Base-by-base conservation (phyloP, 2,888 invertebrate species). In the Phrixothrix hirtus region DNA sequence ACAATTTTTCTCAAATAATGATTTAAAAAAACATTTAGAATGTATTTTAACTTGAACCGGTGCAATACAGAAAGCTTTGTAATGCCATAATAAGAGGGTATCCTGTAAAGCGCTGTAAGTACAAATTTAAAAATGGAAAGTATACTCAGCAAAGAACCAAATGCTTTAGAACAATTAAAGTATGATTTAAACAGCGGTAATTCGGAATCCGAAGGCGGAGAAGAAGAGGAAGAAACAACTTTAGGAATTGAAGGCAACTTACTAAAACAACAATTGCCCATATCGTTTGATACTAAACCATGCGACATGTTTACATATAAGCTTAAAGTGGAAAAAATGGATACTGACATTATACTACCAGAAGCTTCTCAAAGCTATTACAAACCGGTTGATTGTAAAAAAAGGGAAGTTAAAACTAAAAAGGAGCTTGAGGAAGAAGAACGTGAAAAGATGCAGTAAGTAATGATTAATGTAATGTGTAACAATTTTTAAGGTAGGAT, bases 381-480 rank as follows among this genome's bases (percentile, higher is more conserved):
- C 34, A 44, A 17, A n/a, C 46, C 30, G 11, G 26, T n/a, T 2
- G 41, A 48, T 15, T 79, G 81, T 50, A 81, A 81, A 52, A 84
- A 84, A 67, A 85, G 85, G 66, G 89, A 87, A 67, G 82, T 81
- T 42, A 87, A 85, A 75, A 86, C 84, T 65, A 89, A 88, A 76
- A 88, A 85, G 55, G 93, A 94, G 75, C 71, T 93, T 6, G 94
- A 96, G 74, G 94, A 95, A 72, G 95, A 96, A 69, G 95, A 96
- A 72, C 78, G 95, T 54, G 93, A 95, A 71, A 93, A 92, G 75
- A 95, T 96, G 95, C 95, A 95, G 94, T 94, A 79, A 79, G 87
- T 83, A 48, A 55, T n/a, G 38, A 38, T 16, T n/a, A n/a, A n/a
- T n/a, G n/a, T n/a, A n/a, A n/a, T n/a, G n/a, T n/a, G n/a, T n/a